Base-by-base conservation (phyloP, 2,113 vertebrate species). In the Brienomyrus brachyistius region DNA sequence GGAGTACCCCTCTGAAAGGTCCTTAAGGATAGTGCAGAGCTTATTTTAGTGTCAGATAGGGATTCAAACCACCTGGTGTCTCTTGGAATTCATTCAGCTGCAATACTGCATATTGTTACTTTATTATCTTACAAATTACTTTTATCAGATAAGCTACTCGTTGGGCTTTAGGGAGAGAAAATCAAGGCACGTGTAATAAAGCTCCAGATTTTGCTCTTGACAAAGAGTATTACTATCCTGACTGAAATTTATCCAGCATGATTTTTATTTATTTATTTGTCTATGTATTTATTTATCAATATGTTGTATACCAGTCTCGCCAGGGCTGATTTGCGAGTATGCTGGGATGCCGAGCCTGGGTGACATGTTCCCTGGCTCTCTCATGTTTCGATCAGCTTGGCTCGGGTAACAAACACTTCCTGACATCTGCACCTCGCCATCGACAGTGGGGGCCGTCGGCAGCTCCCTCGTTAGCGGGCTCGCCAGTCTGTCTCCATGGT, bases 401-500 rank as follows among this genome's bases (percentile, higher is more conserved):
- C 54, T 83, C 27, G 91, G 23, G 56, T 50, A 17, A 66, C 90
- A 89, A 56, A 85, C 88, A 54, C 74, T 90, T 92, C 90, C 89
- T 87, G 92, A 92, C 92, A 91, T 82, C 89, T 93, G 89, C 86
- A 88, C 90, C 40, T 91, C 70, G 86, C 89, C 91, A 87, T 89
- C 91, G 62, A 91, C 92, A 88, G 89, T 83, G 47, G 66, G 85
- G 83, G 84, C 83, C 47, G 59, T 48, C 56, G 48, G 85, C 84
- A 1, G 48, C 31, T 48, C 56, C 89, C 93, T 93, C 91, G 92
- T 94, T 95, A 95, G 92, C 92, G 91, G 52, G 89, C 92, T 92
- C 83, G 80, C 90, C 35, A 66, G 77, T 91, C 93, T 87, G 93
- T 96, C 93, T 93, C 95, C 95, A 95, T 96, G 93, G 95, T 94